These are phyloP conservation scores for Taenioides sp. DNA, from an alignment of 2,797 vertebrate genomes.

Conservation along the genomic window DNA sequence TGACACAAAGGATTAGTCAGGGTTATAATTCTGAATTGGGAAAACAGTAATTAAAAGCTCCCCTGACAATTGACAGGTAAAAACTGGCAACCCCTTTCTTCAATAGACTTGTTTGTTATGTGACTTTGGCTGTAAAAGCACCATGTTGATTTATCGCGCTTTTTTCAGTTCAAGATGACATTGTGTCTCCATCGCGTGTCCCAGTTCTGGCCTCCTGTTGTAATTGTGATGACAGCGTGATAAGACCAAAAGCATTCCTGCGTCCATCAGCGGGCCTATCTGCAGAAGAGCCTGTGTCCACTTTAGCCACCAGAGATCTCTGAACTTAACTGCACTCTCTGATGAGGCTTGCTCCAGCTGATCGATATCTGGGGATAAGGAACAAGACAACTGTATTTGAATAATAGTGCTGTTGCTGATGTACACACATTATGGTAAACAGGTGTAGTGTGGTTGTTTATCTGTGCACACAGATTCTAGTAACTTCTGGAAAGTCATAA, in stretches of 20 bases:
- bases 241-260: conserved; percentile 68
- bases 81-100: conserved; percentile 19
- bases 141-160: not conserved
- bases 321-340: conserved; percentile 49
- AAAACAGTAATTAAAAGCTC: conserved; percentile 22
- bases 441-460: conserved; percentile 51
- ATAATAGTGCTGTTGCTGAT: conserved; percentile 26
- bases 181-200: conserved; percentile 30
- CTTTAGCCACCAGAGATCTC: conserved; percentile 50
- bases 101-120: conserved; percentile 17
- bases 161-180: conserved; percentile 30
- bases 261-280: conserved; percentile 48
- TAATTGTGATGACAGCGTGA: conserved; percentile 47
- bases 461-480: conserved; percentile 19
- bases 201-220: conserved; percentile 25
- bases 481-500: not conserved
- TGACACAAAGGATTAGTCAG: conserved; percentile 18
- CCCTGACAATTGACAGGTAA: conserved; percentile 9
- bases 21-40: conserved; percentile 7
- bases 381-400: conserved; percentile 44
- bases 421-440: conserved; percentile 65
- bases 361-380: conserved; percentile 48
- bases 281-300: conserved; percentile 51
- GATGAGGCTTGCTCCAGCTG: conserved; percentile 32
- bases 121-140: conserved; percentile 15